Evolutionary conservation across 2,797 vertebrate species (phyloP).

Genomic region (Pipistrellus kuhlii): DNA sequence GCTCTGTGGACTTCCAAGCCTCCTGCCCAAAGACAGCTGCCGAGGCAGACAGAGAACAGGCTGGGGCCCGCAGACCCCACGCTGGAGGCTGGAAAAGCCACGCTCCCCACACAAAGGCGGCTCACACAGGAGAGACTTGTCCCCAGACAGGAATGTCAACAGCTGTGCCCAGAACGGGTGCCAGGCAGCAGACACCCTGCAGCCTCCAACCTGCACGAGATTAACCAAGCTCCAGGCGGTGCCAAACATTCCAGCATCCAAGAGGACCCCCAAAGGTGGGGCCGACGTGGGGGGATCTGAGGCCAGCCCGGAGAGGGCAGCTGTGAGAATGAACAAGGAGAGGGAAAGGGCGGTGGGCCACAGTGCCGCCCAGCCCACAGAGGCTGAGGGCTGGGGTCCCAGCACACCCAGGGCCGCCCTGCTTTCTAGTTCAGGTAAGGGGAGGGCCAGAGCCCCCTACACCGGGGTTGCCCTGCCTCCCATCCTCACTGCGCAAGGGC

Average conservation of each 20-base stretch:
- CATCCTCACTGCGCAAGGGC: no score
- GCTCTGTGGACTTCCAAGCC: background rate
- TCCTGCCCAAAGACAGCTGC: slow-evolving; percentile 16
- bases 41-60: background rate
- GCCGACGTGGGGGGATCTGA: background rate
- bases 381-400: background rate
- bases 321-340: background rate
- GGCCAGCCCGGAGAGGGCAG: background rate
- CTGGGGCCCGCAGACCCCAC: background rate
- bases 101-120: slow-evolving; percentile 48
- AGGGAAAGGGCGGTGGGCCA: background rate
- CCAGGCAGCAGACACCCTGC: background rate
- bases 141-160: slow-evolving; percentile 60
- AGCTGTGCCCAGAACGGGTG: slow-evolving; percentile 1
- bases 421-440: background rate
- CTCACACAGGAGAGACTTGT: background rate
- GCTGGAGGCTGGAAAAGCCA: background rate
- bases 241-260: background rate
- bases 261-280: background rate
- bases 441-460: background rate
- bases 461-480: background rate
- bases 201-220: slow-evolving; percentile 6
- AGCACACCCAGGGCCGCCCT: background rate
- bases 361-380: background rate
- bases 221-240: background rate